Evolutionary conservation across 2,888 invertebrate species (phyloP).

Genomic region (Meandrusa payeni): DNA sequence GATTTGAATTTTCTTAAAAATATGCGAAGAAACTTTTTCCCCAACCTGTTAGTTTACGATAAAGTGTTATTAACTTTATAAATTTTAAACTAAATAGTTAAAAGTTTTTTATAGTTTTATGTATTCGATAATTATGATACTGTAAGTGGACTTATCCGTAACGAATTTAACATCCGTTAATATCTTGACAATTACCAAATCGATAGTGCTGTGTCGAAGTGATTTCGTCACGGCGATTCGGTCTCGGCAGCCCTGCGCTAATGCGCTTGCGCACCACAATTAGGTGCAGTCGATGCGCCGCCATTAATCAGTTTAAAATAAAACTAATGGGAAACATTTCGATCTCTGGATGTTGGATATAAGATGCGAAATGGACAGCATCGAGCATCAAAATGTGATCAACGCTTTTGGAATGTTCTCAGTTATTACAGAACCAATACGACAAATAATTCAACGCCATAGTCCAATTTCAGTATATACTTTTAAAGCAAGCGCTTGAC

Average conservation of each 20-base stretch:
- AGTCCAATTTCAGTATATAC: no score
- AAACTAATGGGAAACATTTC: slow-evolving; percentile 9
- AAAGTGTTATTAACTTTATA: no score
- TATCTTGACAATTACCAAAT: slow-evolving; percentile 4
- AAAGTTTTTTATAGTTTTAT: neutral
- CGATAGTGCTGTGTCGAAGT: slow-evolving; percentile 3
- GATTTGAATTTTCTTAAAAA: no score
- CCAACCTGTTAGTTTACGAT: no score
- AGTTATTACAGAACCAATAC: no score
- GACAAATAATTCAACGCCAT: no score
- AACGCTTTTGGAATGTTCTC: neutral
- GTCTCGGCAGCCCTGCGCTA: slow-evolving; percentile 4
- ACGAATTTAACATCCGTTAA: slow-evolving; percentile 14
- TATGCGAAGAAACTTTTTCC: no score
- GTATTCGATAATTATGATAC: neutral
- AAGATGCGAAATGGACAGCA: neutral
- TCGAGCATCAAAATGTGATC: neutral
- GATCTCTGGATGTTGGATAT: slow-evolving; percentile 1
- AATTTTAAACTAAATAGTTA: no score
- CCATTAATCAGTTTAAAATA: slow-evolving; percentile 17
- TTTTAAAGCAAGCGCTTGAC: no score
- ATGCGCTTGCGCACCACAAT: slow-evolving; percentile 4
- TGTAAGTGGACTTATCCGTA: neutral
- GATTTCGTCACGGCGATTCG: slow-evolving; percentile 5
- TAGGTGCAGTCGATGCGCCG: slow-evolving; percentile 8